Conservation (phyloP, 2,888 invertebrate species). For the Caenorhabditis sulstoni region DNA sequence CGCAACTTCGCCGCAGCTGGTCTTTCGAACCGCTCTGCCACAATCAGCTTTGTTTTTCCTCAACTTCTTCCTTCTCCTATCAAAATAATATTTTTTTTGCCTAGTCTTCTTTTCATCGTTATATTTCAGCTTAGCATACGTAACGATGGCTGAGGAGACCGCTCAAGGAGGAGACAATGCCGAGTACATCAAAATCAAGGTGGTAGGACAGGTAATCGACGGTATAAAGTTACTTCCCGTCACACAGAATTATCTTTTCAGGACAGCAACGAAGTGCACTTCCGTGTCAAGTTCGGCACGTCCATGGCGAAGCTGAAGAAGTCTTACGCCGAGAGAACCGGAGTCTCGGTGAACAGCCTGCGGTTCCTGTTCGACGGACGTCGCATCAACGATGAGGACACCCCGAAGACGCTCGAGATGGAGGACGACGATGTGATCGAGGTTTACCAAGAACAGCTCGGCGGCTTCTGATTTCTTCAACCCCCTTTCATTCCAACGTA, state of each 20-base stretch:
- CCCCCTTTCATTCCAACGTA: constrained; percentile 20
- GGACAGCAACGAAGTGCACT: constrained; percentile 86
- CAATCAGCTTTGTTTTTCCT: too few relatives aligned
- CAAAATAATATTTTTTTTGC: too few relatives aligned
- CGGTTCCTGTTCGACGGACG: constrained; percentile 86
- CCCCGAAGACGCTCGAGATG: constrained; percentile 85
- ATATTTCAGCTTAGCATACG: too few relatives aligned
- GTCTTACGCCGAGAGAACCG: constrained; percentile 86
- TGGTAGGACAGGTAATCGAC: constrained; percentile 83
- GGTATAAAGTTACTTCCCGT: too few relatives aligned
- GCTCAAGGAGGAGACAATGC: constrained; percentile 59
- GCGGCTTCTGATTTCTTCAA: constrained; percentile 49
- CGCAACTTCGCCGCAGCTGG: too few relatives aligned
- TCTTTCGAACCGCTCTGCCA: too few relatives aligned
- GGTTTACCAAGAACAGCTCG: constrained; percentile 78
- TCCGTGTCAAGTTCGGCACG: constrained; percentile 87
- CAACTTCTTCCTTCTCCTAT: too few relatives aligned
- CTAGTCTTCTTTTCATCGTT: too few relatives aligned
- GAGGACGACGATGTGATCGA: constrained; percentile 87
- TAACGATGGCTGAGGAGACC: constrained; percentile 61
- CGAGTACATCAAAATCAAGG: constrained; percentile 86
- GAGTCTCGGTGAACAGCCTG: constrained; percentile 85
- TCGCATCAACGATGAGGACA: constrained; percentile 86
- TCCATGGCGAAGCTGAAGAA: constrained; percentile 87
- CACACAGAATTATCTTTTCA: constrained; percentile 21